phyloP scores from a whole-genome alignment of 2,113 vertebrate genomes.

The Pitta sordida region DNA sequence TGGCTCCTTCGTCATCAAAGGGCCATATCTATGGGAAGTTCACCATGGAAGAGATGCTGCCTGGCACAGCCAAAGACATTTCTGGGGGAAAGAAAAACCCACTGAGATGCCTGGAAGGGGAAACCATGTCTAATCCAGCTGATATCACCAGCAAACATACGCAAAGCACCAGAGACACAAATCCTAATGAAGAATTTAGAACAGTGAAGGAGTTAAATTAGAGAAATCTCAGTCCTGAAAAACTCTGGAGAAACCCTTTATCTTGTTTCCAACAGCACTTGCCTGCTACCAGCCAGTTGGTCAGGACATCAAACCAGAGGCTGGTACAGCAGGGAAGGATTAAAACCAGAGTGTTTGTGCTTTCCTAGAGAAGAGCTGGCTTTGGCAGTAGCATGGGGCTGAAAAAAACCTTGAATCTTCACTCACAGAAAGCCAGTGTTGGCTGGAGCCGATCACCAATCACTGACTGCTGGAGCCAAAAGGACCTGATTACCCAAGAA shows the following conservation, averaged over 20 bases:
- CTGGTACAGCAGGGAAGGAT: neutral
- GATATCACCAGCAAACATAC: neutral
- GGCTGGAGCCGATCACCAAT: accelerated
- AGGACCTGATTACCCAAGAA: neutral
- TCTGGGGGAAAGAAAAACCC: neutral
- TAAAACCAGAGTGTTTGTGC: neutral
- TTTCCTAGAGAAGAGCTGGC: neutral
- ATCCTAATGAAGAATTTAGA: neutral
- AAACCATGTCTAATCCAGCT: neutral
- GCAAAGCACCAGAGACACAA: neutral
- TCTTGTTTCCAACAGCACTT: neutral
- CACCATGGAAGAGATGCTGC: neutral
- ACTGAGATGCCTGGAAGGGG: neutral
- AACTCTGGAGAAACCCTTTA: neutral
- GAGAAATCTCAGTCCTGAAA: neutral
- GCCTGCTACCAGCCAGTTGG: neutral
- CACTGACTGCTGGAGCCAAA: too few relatives aligned
- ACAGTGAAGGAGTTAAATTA: neutral
- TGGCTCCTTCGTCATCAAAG: neutral
- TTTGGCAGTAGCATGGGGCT: neutral
- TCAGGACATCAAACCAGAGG: accelerated
- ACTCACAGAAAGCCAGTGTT: neutral
- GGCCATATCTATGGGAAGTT: accelerated
- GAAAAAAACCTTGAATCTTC: neutral
- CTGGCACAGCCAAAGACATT: neutral